A percentile compares a stretch with the other conserved stretches of the same genome.
Evolutionary conservation across 2,113 vertebrate species (phyloP).

Genomic region (Seriola rivoliana): DNA sequence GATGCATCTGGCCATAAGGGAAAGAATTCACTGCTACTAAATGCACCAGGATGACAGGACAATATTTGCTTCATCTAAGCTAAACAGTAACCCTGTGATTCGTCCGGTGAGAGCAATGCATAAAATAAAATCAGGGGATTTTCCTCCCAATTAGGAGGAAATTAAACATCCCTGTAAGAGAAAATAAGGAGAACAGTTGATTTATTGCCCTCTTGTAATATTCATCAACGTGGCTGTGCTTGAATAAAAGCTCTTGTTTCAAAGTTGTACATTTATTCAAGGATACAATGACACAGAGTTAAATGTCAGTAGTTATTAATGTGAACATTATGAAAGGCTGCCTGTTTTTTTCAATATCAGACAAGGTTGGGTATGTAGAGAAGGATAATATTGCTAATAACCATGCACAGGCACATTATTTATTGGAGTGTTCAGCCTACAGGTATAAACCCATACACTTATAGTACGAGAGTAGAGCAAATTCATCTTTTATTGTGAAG

Average conservation of each 20-base stretch:
- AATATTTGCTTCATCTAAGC: conserved; percentile 24
- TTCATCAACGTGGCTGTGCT: conserved; percentile 50
- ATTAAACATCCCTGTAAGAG: conserved; percentile 22
- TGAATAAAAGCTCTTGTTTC: conserved; percentile 27
- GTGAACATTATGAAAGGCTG: conserved; percentile 35
- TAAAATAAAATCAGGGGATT: conserved; percentile 14
- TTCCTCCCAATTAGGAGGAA: conserved; percentile 31
- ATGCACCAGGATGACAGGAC: not conserved
- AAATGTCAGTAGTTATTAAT: conserved; percentile 51
- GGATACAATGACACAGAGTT: not conserved
- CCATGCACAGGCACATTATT: conserved; percentile 17
- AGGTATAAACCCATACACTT: conserved; percentile 4
- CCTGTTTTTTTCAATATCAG: conserved; percentile 35
- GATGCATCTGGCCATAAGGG: not conserved
- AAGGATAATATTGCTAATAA: conserved; percentile 26
- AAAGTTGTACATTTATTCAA: conserved; percentile 48
- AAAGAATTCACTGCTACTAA: not conserved
- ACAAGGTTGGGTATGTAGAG: conserved; percentile 2
- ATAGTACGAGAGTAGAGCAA: conserved; percentile 17
- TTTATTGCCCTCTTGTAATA: conserved; percentile 58
- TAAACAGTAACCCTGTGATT: not conserved
- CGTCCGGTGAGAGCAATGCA: conserved; percentile 7
- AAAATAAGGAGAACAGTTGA: conserved; percentile 33
- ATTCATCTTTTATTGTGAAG: conserved; percentile 34
- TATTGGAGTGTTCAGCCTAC: conserved; percentile 19